These are phyloP conservation scores for Leptopilina clavipes DNA, from an alignment of 1,140 invertebrate species.

Conservation along the genomic window DNA sequence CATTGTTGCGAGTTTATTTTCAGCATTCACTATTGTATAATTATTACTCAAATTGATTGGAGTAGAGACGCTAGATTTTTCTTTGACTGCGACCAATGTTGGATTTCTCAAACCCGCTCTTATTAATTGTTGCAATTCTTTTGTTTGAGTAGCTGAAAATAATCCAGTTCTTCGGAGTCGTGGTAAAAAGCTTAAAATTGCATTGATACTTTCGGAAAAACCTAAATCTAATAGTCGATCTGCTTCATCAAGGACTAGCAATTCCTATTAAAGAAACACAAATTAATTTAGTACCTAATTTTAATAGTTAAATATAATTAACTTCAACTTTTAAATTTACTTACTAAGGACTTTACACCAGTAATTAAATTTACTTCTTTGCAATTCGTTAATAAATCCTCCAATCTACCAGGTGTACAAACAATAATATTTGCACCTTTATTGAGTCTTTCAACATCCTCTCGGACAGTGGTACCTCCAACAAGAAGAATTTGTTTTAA, in stretches of 20 bases:
- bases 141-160: slow-evolving; percentile 99
- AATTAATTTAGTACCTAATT: slow-evolving; percentile 34
- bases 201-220: slow-evolving; percentile 91
- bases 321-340: slow-evolving; percentile 51
- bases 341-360: slow-evolving; percentile 84
- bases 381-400: slow-evolving; percentile 86
- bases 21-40: slow-evolving; percentile 86
- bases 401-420: slow-evolving; percentile 93
- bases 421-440: slow-evolving; percentile 91
- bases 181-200: slow-evolving; percentile 93
- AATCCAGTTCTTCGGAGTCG: slow-evolving; percentile 95
- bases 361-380: slow-evolving; percentile 79
- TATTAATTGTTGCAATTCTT: slow-evolving; percentile 93
- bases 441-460: slow-evolving; percentile 83
- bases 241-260: slow-evolving; percentile 97
- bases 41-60: slow-evolving; percentile 90
- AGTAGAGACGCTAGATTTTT: slow-evolving; percentile 87
- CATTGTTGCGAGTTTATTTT: slow-evolving; percentile 84
- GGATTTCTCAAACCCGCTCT: slow-evolving; percentile 97
- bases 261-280: slow-evolving; percentile 80
- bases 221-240: slow-evolving; percentile 95
- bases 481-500: slow-evolving; percentile 82
- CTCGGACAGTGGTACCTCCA: slow-evolving; percentile 85
- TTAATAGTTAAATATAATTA: background rate
- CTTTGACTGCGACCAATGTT: slow-evolving; percentile 91